A percentile compares a stretch with the other conserved stretches of the same genome.
These are phyloP conservation scores for Mus minutoides DNA, from an alignment of 2,797 vertebrate species.

Conservation along the genomic window DNA sequence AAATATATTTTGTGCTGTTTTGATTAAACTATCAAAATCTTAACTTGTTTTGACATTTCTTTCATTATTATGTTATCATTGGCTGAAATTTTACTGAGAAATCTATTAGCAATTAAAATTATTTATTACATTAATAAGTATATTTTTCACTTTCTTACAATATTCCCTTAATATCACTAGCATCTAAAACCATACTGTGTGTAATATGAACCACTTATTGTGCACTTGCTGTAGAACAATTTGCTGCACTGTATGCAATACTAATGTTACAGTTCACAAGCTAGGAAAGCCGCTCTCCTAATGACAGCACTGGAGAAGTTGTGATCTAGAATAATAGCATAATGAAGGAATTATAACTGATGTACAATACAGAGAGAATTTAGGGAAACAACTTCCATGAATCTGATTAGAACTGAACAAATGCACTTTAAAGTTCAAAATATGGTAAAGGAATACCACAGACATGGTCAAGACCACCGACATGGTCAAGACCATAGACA, in stretches of 20 bases:
- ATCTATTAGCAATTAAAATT: slow-evolving; percentile 33
- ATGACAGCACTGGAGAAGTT: slow-evolving; percentile 22
- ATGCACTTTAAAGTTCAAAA: slow-evolving; percentile 53
- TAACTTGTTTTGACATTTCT: slow-evolving; percentile 39
- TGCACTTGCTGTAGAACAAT: not conserved
- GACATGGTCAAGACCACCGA: slow-evolving; percentile 34
- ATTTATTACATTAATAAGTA: slow-evolving; percentile 23
- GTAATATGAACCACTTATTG: slow-evolving; percentile 19
- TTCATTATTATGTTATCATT: slow-evolving; percentile 38
- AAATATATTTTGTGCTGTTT: slow-evolving; percentile 57
- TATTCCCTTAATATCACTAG: slow-evolving; percentile 29
- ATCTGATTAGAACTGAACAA: slow-evolving; percentile 14
- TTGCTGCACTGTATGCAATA: slow-evolving; percentile 17
- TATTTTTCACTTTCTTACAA: slow-evolving; percentile 26
- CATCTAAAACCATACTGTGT: not conserved
- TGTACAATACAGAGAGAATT: slow-evolving; percentile 28
- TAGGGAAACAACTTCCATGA: slow-evolving; percentile 59
- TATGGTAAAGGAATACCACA: not conserved
- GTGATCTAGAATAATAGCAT: slow-evolving; percentile 22
- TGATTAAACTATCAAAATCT: slow-evolving; percentile 42
- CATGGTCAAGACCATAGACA: slow-evolving; percentile 30
- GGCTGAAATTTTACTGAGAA: slow-evolving; percentile 35
- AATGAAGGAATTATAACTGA: slow-evolving; percentile 46
- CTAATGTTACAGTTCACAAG: slow-evolving; percentile 26
- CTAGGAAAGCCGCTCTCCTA: not conserved